Evolutionary conservation across 2,797 vertebrate species (phyloP), one percentile per base, ranked within the genome.

Genomic region (Parauchenoglanis ngamensis): DNA sequence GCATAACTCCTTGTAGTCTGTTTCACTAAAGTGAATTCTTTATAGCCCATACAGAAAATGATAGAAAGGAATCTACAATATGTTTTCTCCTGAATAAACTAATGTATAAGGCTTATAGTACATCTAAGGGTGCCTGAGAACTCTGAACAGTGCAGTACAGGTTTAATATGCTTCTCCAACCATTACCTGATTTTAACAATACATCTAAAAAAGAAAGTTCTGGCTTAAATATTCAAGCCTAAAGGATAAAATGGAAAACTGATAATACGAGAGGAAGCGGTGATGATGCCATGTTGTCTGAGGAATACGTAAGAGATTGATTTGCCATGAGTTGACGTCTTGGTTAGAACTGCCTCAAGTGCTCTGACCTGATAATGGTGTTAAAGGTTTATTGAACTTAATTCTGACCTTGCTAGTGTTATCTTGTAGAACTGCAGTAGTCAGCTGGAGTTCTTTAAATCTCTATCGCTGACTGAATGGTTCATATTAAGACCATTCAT

Each of bases 261-360:
- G 59, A 72, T 56, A 84, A 72, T 7, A 72, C 59, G 11, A 72
- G 7, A 84, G 68, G 68, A 84, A 56, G 54, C 68, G 59, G 57
- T 44, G 28, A 70, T 5, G 49, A 73, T 46, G 40, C 7, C 35
- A 46, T 61, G 21, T 25, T 49, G 44, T 44, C 76, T 57, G 73
- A 76, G 49, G 49, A 28, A 17, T 35, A 59, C 15, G 21, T 28
- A 44, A 4, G 13, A 73, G 35, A 11, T 23, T 52, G 52, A 70
- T 5, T 28, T 54, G 44, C 11, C 15, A 2, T 13, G 31, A 40
- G 25, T 28, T 52, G 76, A 40, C 4, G 31, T 28, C 49, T 31
- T 77, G n/a, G 49, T 54, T 77, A 28, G 13, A 49, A 10, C 57
- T 63, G 57, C 46, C 46, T 63, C 2, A 81, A 17, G 23, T 44